Base-by-base conservation (phyloP, 2,888 invertebrate species). In the Autographa gamma region DNA sequence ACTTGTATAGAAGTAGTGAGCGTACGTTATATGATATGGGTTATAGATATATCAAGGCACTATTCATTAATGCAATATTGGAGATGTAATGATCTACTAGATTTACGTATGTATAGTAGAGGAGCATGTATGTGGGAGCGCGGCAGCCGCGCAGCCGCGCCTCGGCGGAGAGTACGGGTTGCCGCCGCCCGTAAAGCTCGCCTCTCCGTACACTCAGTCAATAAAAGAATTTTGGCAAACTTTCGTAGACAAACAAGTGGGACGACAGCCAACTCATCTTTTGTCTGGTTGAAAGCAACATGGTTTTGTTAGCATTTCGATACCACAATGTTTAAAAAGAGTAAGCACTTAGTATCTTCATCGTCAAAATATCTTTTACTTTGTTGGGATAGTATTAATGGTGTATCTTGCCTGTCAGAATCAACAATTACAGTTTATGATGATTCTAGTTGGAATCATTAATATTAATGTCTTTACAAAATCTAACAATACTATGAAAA, bases 211-310 rank as follows among this genome's bases (percentile, higher is more conserved):
- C 91, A 86, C 91, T 93, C 92, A 93, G 92, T 93, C 93, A 93
- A 94, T 95, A 95, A 94, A 95, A 93, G 90, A 93, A 93, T 94
- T 94, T 95, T 95, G 95, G 95, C 95, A 95, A 95, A 94, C 93
- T 94, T 93, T 93, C 90, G 92, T 91, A 93, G 93, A 94, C 94
- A 93, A 93, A 93, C 94, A 93, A 94, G 91, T 94, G 93, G 95
- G 95, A 93, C 92, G 92, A 89, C 90, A 89, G 95, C 95, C 95
- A 95, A 95, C 92, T 95, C 93, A 95, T 95, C 95, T 94, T 93
- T 95, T 94, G 95, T 95, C 93, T 93, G 90, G 91, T 89, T 87
- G 89, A 93, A 92, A 93, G 92, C 90, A 92, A 92, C 93, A 91
- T 91, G 88, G 91, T 91, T 93, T 90, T 91, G 92, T 92, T 91